A percentile compares a stretch with the other conserved stretches of the same genome.
Evolutionary conservation across 2,888 invertebrate species (phyloP).

Genomic region (Oscheius sp.): DNA sequence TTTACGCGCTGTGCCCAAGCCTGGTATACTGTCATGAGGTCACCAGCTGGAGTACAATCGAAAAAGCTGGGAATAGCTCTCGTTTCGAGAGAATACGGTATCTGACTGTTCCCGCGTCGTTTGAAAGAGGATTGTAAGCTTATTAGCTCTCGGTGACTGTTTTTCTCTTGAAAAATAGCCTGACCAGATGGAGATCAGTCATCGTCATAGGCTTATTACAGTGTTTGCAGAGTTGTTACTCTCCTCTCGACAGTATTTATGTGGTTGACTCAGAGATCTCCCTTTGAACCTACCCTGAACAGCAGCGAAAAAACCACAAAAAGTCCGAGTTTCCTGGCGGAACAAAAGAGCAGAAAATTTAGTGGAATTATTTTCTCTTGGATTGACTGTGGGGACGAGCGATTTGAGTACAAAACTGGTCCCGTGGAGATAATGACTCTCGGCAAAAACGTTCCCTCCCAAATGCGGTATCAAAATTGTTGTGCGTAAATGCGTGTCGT

Average conservation of each 20-base stretch:
- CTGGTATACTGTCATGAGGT: no score
- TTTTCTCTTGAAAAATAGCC: no score
- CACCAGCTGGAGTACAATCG: no score
- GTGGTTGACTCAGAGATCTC: not conserved
- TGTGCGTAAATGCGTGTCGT: constrained; percentile 8
- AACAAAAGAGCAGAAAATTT: not conserved
- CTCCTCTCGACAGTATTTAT: not conserved
- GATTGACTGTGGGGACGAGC: not conserved
- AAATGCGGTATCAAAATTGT: constrained; percentile 8
- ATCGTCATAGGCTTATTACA: no score
- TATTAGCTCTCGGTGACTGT: no score
- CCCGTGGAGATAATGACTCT: constrained; percentile 1
- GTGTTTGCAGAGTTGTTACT: no score
- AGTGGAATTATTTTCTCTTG: not conserved
- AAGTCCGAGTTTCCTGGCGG: not conserved
- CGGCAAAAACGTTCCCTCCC: not conserved
- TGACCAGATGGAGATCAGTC: no score
- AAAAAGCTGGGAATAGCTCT: no score
- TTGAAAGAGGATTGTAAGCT: no score
- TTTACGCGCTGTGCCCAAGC: no score
- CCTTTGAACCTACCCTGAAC: not conserved
- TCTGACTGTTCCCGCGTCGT: no score
- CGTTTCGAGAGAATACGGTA: no score
- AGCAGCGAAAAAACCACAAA: not conserved
- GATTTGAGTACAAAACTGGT: constrained; percentile 11